Evolutionary conservation across 1,140 invertebrate genomes (phyloP).

Genomic region (Leptinotarsa defecta): DNA sequence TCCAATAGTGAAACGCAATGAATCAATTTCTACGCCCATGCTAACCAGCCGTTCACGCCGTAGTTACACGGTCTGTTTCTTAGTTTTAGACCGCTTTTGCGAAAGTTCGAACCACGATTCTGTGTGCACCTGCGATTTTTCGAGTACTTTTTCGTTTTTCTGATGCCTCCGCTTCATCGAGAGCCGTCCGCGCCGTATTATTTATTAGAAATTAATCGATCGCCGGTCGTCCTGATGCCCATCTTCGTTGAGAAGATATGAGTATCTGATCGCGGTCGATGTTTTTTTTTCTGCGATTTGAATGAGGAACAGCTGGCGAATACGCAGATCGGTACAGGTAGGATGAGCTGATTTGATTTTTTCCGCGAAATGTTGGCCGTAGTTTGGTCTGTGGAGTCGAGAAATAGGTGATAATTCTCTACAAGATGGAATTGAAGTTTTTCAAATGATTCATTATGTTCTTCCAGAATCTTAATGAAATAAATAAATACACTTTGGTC

Average conservation of each 20-base stretch:
- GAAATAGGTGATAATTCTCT: too few relatives aligned
- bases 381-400: too few relatives aligned
- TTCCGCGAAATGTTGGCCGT: too few relatives aligned
- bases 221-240: neutral
- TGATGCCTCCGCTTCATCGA: neutral
- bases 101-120: slow-evolving; percentile 17
- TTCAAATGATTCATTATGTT: too few relatives aligned
- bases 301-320: neutral
- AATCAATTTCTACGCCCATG: slow-evolving; percentile 15
- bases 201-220: slow-evolving; percentile 1
- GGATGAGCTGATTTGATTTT: neutral
- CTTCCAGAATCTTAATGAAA: too few relatives aligned
- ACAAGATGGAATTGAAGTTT: too few relatives aligned
- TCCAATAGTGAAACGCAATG: slow-evolving; percentile 2
- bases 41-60: neutral
- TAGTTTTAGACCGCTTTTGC: slow-evolving; percentile 20
- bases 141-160: neutral
- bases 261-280: neutral
- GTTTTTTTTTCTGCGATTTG: neutral
- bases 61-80: slow-evolving; percentile 9
- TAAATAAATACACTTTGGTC: too few relatives aligned
- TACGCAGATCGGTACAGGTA: neutral
- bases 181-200: neutral
- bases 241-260: neutral
- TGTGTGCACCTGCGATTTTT: slow-evolving; percentile 9